A percentile compares a stretch with the other conserved stretches of the same genome.
Conservation (phyloP, 2,797 vertebrate genomes). For the Sebastes elongatus region DNA sequence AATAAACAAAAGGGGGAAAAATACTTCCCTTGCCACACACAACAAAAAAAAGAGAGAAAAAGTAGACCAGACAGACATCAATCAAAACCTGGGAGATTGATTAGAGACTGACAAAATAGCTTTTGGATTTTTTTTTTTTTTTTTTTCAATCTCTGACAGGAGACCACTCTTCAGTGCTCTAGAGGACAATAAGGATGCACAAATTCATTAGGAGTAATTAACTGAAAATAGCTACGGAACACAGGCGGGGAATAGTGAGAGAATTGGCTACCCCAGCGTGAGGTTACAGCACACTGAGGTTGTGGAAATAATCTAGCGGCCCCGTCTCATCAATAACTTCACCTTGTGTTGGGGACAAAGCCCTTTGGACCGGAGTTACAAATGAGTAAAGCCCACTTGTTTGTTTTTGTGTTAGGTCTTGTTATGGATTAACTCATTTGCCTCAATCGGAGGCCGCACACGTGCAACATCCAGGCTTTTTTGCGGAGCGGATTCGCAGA, state of each 20-base stretch:
- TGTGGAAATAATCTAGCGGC: constrained; percentile 41
- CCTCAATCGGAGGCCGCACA: constrained; percentile 47
- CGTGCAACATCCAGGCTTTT: constrained; percentile 44
- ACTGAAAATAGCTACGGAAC: constrained; percentile 68
- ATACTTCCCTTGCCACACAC: constrained; percentile 36
- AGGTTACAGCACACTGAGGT: constrained; percentile 18
- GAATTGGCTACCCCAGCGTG: constrained; percentile 28
- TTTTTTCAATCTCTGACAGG: constrained; percentile 34
- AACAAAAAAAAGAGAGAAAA: constrained; percentile 28
- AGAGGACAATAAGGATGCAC: constrained; percentile 80
- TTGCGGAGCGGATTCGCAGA: constrained; percentile 30
- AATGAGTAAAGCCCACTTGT: constrained; percentile 43
- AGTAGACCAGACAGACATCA: constrained; percentile 68
- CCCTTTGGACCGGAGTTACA: constrained; percentile 36
- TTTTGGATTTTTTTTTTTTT: constrained; percentile 15
- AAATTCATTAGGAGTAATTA: constrained; percentile 81
- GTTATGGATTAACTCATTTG: constrained; percentile 60
- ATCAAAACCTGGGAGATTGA: constrained; percentile 72
- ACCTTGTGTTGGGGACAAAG: constrained; percentile 35
- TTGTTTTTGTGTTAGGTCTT: constrained; percentile 56
- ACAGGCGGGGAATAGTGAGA: constrained; percentile 41
- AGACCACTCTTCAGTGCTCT: constrained; percentile 65
- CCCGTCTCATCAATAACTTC: constrained; percentile 45
- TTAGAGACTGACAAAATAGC: constrained; percentile 55
- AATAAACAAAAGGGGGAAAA: constrained; percentile 75